Percentiles rank a stretch among this genome's conserved stretches.
These are phyloP conservation scores for Hormaphis cornu DNA, from an alignment of 1,140 invertebrate species.

Conservation along the genomic window DNA sequence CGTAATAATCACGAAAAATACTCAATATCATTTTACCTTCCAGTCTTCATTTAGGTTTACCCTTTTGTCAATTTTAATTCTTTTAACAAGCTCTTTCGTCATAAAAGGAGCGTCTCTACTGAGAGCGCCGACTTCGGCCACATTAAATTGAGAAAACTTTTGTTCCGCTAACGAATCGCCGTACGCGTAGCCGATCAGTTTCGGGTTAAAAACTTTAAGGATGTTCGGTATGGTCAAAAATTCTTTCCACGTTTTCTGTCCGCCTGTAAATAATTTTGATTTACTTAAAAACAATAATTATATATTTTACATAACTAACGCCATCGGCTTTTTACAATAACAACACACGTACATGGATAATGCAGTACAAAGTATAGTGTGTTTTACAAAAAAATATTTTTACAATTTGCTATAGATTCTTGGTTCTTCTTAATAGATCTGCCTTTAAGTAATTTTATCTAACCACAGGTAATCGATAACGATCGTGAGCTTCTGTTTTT, in stretches of 20 bases:
- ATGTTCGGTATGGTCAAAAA: constrained; percentile 52
- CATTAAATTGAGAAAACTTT: constrained; percentile 49
- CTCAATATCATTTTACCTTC: constrained; percentile 48
- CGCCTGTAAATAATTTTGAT: constrained; percentile 42
- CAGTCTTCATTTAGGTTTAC: constrained; percentile 55
- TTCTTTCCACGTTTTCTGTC: constrained; percentile 51
- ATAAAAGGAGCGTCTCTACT: constrained; percentile 53
- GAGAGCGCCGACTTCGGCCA: constrained; percentile 53
- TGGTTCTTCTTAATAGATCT: no score
- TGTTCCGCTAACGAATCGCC: constrained; percentile 45
- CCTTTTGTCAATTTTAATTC: constrained; percentile 50
- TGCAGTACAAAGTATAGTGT: no score
- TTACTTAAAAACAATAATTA: not conserved
- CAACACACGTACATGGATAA: no score
- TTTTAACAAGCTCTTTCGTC: constrained; percentile 50
- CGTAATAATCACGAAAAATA: not conserved
- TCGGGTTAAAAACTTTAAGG: constrained; percentile 55
- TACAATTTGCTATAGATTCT: no score
- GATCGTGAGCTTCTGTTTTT: no score
- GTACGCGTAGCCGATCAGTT: constrained; percentile 51
- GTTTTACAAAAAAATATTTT: no score
- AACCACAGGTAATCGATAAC: no score
- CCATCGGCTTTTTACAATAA: no score
- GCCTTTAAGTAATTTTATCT: no score
- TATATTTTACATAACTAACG: not conserved